Conservation (phyloP, 2,888 invertebrate species). For the Drosophila borealis region DNA sequence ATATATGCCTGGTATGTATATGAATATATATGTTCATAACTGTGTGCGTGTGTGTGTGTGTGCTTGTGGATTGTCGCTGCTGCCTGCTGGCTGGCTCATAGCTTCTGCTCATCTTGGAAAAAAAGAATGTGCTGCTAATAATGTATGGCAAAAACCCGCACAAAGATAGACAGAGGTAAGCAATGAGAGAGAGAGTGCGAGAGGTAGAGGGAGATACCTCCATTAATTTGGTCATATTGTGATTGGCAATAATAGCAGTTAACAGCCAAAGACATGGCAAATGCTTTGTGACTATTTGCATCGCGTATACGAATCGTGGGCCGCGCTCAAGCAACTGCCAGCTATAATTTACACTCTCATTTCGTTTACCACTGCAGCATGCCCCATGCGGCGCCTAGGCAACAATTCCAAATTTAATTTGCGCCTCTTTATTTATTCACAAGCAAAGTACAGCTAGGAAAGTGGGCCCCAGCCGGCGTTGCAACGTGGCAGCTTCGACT, state of each 20-base stretch:
- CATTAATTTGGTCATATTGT: conserved; percentile 35
- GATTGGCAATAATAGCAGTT: conserved; percentile 42
- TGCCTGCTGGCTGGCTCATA: conserved; percentile 15
- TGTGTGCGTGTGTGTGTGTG: not conserved
- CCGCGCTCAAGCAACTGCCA: not conserved
- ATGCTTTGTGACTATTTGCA: conserved; percentile 21
- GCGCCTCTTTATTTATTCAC: conserved; percentile 70
- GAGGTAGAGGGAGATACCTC: not conserved
- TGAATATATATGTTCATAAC: not conserved
- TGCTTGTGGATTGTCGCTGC: conserved; percentile 9
- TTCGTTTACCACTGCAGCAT: conserved; percentile 3
- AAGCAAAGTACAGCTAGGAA: conserved; percentile 42
- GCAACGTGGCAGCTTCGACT: conserved; percentile 9
- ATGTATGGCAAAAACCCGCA: not conserved
- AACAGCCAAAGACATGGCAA: conserved; percentile 18
- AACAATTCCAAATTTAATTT: conserved; percentile 73
- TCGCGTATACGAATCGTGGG: conserved; percentile 24
- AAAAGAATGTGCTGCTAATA: conserved; percentile 16
- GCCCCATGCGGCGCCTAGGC: conserved; percentile 8
- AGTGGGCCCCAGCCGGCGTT: conserved; percentile 8
- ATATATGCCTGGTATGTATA: not conserved
- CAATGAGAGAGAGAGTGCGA: not conserved
- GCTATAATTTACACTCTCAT: not conserved
- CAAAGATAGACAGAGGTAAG: too few species aligned
- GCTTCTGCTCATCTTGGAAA: conserved; percentile 19